Evolutionary conservation across 2,888 invertebrate species (phyloP), one percentile per base, ranked within the genome.

Genomic region (Drosophila austrosaltans): DNA sequence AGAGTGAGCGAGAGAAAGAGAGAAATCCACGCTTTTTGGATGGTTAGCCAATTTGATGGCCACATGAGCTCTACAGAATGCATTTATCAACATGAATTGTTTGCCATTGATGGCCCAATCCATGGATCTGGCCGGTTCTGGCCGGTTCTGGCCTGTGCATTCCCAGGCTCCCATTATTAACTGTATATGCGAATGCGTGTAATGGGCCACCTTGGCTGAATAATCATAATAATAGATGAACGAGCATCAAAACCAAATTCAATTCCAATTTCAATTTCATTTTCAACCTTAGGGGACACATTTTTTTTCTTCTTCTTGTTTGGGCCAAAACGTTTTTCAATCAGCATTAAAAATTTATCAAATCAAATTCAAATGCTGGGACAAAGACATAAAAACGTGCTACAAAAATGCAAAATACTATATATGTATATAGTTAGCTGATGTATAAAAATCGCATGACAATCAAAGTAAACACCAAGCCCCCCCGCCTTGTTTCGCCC

Each of bases 261-360:
- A 53, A 58, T 53, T 56, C 48, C 48, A 48, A 48, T 20, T 36
- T 39, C 40, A 32, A 60, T 62, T 68, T 69, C 54, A 66, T 61
- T 61, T 79, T 63, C 74, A 22, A 48, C 25, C 48, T 48, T 81
- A 75, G 76, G 89, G 89, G 89, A 86, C 85, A 74, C 85, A 86
- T 86, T 86, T 57, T 8, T 36, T 36, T 36, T 36, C 8, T 36
- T 36, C 2, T 36, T 36, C 10, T 8, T 36, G 7, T 36, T 36
- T 76, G 76, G 84, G 74, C 81, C 48, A 25, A 48, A 82, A 74
- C 86, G 68, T 87, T 84, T 86, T 86, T 76, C 85, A 86, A 88
- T 86, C 85, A 86, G 84, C 85, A 86, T 86, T 57, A 86, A 86
- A 77, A 86, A 86, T 86, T 81, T 86, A 88, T 86, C 85, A 86